A percentile compares a stretch with the other conserved stretches of the same genome.
phyloP scores from a whole-genome alignment of 2,888 invertebrate species.

The Hypsopygia costalis region DNA sequence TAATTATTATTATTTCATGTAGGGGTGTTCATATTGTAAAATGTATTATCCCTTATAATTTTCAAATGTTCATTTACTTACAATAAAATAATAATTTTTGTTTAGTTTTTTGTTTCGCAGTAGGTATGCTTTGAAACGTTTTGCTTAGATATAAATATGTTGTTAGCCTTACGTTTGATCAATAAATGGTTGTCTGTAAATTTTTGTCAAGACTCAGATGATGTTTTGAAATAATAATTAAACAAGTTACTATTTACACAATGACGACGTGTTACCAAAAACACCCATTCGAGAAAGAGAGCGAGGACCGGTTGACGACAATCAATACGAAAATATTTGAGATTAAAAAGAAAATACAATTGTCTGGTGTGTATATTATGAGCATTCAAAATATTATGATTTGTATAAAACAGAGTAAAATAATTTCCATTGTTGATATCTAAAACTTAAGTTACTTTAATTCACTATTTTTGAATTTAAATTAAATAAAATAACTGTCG shows the following conservation, averaged over 20 bases:
- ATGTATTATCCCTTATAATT: too few relatives aligned
- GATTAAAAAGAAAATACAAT: constrained; percentile 91
- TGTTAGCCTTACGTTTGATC: neutral
- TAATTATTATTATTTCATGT: constrained; percentile 16
- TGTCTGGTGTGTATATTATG: constrained; percentile 82
- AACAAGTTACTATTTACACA: constrained; percentile 19
- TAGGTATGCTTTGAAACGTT: too few relatives aligned
- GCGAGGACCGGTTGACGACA: constrained; percentile 77
- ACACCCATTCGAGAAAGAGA: constrained; percentile 73
- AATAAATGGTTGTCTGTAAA: neutral
- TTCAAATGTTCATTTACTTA: too few relatives aligned
- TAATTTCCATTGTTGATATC: too few relatives aligned
- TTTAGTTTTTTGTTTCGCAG: too few relatives aligned
- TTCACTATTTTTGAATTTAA: too few relatives aligned
- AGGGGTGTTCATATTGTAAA: constrained; percentile 40
- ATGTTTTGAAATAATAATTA: constrained; percentile 5
- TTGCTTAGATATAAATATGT: too few relatives aligned
- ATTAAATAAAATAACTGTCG: too few relatives aligned
- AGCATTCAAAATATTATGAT: too few relatives aligned
- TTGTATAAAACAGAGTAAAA: too few relatives aligned
- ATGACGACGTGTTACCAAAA: constrained; percentile 67
- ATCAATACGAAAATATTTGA: constrained; percentile 90
- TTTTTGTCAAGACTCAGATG: neutral
- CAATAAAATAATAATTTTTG: too few relatives aligned
- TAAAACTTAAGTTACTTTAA: too few relatives aligned